These are phyloP conservation scores for Lepisosteus oculatus DNA, from an alignment of 2,113 vertebrate genomes.

Conservation along the genomic window DNA sequence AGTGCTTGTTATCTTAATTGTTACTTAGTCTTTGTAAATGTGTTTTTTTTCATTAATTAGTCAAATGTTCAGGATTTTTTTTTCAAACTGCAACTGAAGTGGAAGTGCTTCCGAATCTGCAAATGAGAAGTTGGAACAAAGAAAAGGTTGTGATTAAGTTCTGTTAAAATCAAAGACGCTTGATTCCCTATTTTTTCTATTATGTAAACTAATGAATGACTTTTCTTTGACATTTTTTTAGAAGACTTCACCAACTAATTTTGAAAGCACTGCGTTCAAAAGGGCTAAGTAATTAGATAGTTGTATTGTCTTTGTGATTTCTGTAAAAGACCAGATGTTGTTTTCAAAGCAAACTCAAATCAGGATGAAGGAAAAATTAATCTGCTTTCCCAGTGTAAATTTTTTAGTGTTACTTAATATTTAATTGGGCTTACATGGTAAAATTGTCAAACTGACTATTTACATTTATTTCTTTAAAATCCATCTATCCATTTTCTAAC, in stretches of 20 bases:
- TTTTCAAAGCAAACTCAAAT: conserved; percentile 2
- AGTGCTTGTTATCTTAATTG: no score
- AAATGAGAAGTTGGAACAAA: neutral
- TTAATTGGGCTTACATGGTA: neutral
- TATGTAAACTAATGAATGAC: conserved; percentile 1
- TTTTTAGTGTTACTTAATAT: no score
- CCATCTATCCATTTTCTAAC: neutral
- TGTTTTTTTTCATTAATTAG: no score
- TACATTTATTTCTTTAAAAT: neutral
- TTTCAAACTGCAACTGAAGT: neutral
- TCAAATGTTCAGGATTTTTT: neutral
- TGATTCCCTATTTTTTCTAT: conserved; percentile 23
- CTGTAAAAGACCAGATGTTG: neutral
- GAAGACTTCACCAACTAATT: neutral
- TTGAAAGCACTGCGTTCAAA: neutral
- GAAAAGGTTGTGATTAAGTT: neutral
- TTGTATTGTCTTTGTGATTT: neutral
- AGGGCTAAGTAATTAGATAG: neutral
- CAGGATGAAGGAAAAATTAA: neutral
- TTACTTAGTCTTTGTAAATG: no score
- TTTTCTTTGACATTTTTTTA: neutral
- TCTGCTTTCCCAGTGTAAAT: neutral
- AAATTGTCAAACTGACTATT: neutral
- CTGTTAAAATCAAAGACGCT: neutral
- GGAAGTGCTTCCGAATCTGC: neutral